Evolutionary conservation across 2,113 vertebrate species (phyloP), one percentile per base, ranked within the genome.

Genomic region (Otis tarda): DNA sequence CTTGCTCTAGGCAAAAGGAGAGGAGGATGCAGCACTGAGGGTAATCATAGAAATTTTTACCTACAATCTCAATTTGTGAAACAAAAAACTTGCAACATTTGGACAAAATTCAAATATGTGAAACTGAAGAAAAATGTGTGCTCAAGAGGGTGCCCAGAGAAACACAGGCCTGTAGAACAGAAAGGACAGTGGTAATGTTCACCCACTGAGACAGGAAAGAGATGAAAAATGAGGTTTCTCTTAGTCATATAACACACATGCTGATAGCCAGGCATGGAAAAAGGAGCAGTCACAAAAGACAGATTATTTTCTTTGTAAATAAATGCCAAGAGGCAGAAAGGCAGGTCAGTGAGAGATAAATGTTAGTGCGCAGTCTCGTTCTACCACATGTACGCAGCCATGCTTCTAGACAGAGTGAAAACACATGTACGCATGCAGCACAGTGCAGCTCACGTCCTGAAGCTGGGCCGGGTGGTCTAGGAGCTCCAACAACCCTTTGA

Each of bases 351-450:
- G 21, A 53, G 24, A 45, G 24, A 2, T 21, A 84, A 55, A 64
- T 14, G 0, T 21, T 70, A 55, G 28, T 0, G 0, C 14, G 22
- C 10, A 57, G 25, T 33, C 33, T 39, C 1, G 0, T 20, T 63
- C 30, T 55, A n/a, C 25, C 39, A 5, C 3, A 33, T 2, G 7
- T 5, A 28, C 1, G 6, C 24, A 61, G 41, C 7, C 16, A 52
- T 28, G 27, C 28, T 30, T 56, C 60, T 14, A 70, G 52, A 63
- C 7, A 30, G 18, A 57, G 5, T 31, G 18, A 81, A 65, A 87
- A 20, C 16, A 45, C 4, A 0, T 4, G 5, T 3, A 27, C 7
- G 7, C 18, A 33, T 18, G 21, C 2, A 65, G 35, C 27, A 74
- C 12, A 61, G 14, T 4, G 7, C 4, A 83, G 31, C 33, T 73